Percentiles rank a stretch among this genome's conserved stretches.
These are phyloP conservation scores for Columba guinea DNA, from an alignment of 2,797 vertebrate species.

Conservation along the genomic window DNA sequence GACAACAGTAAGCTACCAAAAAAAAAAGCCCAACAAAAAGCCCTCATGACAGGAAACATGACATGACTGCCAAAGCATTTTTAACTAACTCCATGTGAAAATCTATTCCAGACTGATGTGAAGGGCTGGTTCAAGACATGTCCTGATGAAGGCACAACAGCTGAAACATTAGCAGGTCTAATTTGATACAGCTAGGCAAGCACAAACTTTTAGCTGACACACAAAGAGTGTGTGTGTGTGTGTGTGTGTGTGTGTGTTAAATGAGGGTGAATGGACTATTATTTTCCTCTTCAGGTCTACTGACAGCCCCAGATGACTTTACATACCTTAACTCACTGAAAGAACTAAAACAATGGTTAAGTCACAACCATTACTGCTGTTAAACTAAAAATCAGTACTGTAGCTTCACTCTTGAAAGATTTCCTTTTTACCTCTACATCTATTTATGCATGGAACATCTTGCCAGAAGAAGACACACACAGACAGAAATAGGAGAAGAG, in stretches of 20 bases:
- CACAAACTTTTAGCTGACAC: background rate
- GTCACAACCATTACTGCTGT: background rate
- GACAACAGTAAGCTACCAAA: background rate
- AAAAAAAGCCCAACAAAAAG: background rate
- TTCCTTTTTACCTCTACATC: background rate
- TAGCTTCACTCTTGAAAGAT: background rate
- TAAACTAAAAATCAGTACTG: background rate
- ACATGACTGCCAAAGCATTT: background rate
- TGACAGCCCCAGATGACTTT: background rate
- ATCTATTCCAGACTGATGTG: background rate
- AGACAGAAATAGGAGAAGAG: background rate
- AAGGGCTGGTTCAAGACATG: background rate
- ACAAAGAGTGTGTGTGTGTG: too few relatives aligned
- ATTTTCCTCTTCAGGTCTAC: background rate
- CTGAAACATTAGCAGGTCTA: background rate
- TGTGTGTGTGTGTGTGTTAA: background rate
- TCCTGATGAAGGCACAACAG: background rate
- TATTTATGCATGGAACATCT: background rate
- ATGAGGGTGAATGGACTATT: background rate
- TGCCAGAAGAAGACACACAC: background rate
- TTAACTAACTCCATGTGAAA: background rate
- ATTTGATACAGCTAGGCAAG: background rate
- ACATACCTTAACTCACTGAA: background rate
- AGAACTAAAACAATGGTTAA: background rate
- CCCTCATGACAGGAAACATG: background rate